Evolutionary conservation across 1,140 invertebrate species (phyloP), one percentile per base, ranked within the genome.

Genomic region (Brachionus calyciflorus): DNA sequence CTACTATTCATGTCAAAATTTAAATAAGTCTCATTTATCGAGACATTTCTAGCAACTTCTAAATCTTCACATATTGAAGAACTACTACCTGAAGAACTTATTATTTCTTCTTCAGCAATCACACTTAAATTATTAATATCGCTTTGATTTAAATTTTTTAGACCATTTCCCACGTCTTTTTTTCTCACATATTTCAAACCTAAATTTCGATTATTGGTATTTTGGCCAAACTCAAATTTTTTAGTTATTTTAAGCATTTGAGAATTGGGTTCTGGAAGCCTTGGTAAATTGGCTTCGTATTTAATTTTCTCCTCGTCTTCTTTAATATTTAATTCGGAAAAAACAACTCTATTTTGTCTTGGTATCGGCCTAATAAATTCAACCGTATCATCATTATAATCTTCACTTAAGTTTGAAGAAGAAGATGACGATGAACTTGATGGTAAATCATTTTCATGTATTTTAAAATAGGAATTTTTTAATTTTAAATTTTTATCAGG

Each of bases 281-380:
- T 41, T 6, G 60, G 60, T 12, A 65, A 44, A 46, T 65, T 65
- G 5, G 60, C 60, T 24, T 65, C 60, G 44, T 65, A 65, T 28
- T 65, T 65, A 14, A 46, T 41, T 12, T 0, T 65, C 19, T 26
- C 40, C 1, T 21, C 19, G 12, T 19, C 24, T 41, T 44, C 7
- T n/a, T 41, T 44, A n/a, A n/a, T n/a, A 10, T 41, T 26, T 65
- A 37, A 24, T 28, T 65, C 60, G 24, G 19, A 44, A n/a, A 65
- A 65, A 44, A 65, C 12, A 46, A 65, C 44, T 65, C 60, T 65
- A 44, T 44, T 65, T 24, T 65, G 60, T 26, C 60, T 65, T 26
- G 60, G 19, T 41, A 65, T 65, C 3, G 60, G 24, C n/a, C n/a
- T n/a, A n/a, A n/a, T n/a, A n/a, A n/a, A n/a, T n/a, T 14, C 14